Conservation (phyloP, 1,140 invertebrate genomes). For the Caenorhabditis briggsae region DNA sequence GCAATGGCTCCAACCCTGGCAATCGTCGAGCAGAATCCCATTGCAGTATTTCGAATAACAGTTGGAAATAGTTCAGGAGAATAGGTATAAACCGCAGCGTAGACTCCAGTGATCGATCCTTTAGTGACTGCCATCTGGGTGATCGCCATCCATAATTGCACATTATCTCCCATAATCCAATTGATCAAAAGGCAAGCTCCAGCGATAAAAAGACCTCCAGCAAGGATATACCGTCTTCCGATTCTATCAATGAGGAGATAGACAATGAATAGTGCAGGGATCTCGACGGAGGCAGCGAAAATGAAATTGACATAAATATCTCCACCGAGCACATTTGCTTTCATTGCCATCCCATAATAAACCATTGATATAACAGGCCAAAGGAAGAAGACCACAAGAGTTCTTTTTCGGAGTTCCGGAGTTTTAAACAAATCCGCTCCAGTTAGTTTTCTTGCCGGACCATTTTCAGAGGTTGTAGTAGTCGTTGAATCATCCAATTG, state of each 20-base stretch:
- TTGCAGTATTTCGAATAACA: conserved; percentile 79
- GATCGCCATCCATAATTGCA: conserved; percentile 68
- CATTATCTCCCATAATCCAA: conserved; percentile 58
- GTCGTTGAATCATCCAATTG: conserved; percentile 32
- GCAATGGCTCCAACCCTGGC: conserved; percentile 80
- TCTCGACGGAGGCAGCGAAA: conserved; percentile 73
- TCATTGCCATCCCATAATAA: conserved; percentile 78
- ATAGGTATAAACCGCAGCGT: conserved; percentile 77
- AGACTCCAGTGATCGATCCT: conserved; percentile 75
- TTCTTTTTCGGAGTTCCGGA: conserved; percentile 69
- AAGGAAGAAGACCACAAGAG: conserved; percentile 62
- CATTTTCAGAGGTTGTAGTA: neutral
- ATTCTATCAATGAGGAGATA: conserved; percentile 58
- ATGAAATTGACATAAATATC: conserved; percentile 77
- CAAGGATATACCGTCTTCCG: conserved; percentile 41
- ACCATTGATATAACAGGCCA: conserved; percentile 77
- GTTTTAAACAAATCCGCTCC: conserved; percentile 74
- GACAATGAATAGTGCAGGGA: conserved; percentile 75
- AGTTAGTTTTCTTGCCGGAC: conserved; percentile 64
- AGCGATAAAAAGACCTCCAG: conserved; percentile 54
- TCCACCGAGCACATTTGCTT: conserved; percentile 75
- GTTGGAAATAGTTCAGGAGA: conserved; percentile 80
- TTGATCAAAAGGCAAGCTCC: conserved; percentile 55
- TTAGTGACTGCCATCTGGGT: conserved; percentile 76
- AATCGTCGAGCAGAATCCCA: conserved; percentile 80